These are phyloP conservation scores for Leptoteleia sp. DNA, from an alignment of 1,140 invertebrate species.

Conservation along the genomic window DNA sequence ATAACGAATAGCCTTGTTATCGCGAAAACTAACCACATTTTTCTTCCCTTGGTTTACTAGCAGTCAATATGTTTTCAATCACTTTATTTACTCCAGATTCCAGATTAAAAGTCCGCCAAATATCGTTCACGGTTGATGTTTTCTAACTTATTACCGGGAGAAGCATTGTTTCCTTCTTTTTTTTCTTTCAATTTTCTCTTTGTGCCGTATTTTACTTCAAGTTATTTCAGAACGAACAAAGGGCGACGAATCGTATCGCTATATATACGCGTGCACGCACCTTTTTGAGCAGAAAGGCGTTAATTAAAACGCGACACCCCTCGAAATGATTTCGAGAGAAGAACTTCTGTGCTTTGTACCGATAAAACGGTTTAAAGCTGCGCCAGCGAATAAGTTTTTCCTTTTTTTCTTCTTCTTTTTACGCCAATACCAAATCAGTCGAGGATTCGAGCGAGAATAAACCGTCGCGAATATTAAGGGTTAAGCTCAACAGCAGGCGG, in stretches of 20 bases:
- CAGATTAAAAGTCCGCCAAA: too few species aligned
- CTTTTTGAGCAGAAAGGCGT: constrained; percentile 69
- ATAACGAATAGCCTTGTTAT: too few species aligned
- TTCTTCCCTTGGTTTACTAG: too few species aligned
- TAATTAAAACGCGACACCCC: constrained; percentile 73
- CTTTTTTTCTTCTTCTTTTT: too few species aligned
- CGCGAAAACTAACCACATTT: too few species aligned
- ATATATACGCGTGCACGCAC: constrained; percentile 26
- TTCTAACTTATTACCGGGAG: too few species aligned
- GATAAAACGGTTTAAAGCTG: constrained; percentile 40
- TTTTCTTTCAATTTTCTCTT: constrained; percentile 24
- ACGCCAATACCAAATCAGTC: constrained; percentile 39
- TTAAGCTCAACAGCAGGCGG: constrained; percentile 7
- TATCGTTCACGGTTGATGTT: too few species aligned
- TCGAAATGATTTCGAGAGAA: constrained; percentile 65
- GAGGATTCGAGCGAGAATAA: constrained; percentile 25
- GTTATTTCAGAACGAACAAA: constrained; percentile 66
- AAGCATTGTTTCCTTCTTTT: too few species aligned
- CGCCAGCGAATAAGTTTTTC: constrained; percentile 39
- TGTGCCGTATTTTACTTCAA: constrained; percentile 27
- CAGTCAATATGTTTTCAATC: too few species aligned
- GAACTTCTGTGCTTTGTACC: constrained; percentile 22
- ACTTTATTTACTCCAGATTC: too few species aligned
- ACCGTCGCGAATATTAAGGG: constrained; percentile 42
- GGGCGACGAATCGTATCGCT: constrained; percentile 63